Base-by-base conservation (phyloP, 1,140 invertebrate species). In the Bombus huntii region DNA sequence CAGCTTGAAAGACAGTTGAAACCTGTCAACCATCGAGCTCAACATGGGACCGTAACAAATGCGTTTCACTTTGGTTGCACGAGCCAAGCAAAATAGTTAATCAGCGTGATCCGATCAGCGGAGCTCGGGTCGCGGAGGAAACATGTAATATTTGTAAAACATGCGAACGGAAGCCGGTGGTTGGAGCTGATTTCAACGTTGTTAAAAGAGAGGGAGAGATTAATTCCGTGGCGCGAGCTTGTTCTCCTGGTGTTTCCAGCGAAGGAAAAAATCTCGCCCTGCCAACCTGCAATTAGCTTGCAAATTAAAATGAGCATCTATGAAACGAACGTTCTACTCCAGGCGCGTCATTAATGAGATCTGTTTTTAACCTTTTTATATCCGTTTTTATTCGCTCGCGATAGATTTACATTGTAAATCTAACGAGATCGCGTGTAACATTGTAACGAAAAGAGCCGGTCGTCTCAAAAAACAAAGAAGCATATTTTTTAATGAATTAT, bases 131-230 rank as follows among this genome's bases (percentile, higher is more conserved):
- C 22, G 34, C 25, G 37, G 34, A 83, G 44, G 47, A 78, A 70
- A 78, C 73, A 31, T 53, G 65, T 68, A 68, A 83, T 78, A 77
- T 83, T 76, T 83, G 62, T 78, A 68, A 70, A 83, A 77, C 82
- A 77, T 83, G 75, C 75, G 62, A 76, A 68, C 73, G 82, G 82
- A 78, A 75, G 59, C 62, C 3, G 31, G 44, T 25, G 31, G 44
- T 37, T 53, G 72, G 42, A 77, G 66, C 59, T 75, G 31, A 53
- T 66, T 76, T 76, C 42, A 53, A 39, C 72, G 72, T 34, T 34
- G 31, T 37, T 66, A 13, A 10, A 59, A 66, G 28, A 44, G 28
- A 42, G 28, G 28, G 28, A 73, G 39, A 73, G n/a, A 74, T 74
- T 74, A 74, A 74, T 74, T 47, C 72, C 42, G 5, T 71, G 10